phyloP scores from a whole-genome alignment of 1,140 invertebrate species.

The Tyrophagus putrescentiae region DNA sequence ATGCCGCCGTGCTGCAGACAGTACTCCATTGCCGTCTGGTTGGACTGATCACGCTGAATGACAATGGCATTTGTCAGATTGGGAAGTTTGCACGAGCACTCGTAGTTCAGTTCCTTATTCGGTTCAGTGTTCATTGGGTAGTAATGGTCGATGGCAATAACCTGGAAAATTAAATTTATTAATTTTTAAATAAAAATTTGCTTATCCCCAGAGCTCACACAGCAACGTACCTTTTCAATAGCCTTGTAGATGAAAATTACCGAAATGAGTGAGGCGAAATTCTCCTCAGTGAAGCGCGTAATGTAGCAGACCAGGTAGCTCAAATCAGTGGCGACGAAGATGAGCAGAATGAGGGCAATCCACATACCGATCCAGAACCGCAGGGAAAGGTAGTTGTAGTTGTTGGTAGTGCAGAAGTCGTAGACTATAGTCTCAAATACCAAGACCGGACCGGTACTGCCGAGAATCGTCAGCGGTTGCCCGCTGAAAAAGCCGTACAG shows the following conservation, averaged over 20 bases:
- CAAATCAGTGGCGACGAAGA: constrained; percentile 85
- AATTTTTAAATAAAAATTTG: constrained; percentile 34
- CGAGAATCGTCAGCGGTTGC: constrained; percentile 90
- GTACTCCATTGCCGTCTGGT: constrained; percentile 9
- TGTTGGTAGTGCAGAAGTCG: constrained; percentile 46
- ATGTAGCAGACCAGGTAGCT: constrained; percentile 95
- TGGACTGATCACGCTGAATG: constrained; percentile 1
- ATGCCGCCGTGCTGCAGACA: constrained; percentile 47
- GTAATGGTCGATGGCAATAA: constrained; percentile 17
- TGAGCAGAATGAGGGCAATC: constrained; percentile 29
- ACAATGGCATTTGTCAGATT: neutral
- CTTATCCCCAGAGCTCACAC: constrained; percentile 36
- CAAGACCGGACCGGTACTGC: constrained; percentile 91
- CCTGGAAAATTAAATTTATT: constrained; percentile 8
- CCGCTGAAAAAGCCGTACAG: constrained; percentile 92
- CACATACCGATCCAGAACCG: constrained; percentile 38
- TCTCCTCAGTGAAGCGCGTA: constrained; percentile 97
- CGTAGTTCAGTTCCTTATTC: neutral
- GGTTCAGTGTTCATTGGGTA: constrained; percentile 8
- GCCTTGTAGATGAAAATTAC: constrained; percentile 98
- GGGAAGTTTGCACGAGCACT: constrained; percentile 14
- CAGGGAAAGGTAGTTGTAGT: constrained; percentile 82
- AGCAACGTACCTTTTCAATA: constrained; percentile 37
- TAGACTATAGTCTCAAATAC: constrained; percentile 96
- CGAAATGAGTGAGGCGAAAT: constrained; percentile 94